These are phyloP conservation scores for Hystrix brachyura DNA, from an alignment of 2,113 vertebrate species.

Conservation along the genomic window DNA sequence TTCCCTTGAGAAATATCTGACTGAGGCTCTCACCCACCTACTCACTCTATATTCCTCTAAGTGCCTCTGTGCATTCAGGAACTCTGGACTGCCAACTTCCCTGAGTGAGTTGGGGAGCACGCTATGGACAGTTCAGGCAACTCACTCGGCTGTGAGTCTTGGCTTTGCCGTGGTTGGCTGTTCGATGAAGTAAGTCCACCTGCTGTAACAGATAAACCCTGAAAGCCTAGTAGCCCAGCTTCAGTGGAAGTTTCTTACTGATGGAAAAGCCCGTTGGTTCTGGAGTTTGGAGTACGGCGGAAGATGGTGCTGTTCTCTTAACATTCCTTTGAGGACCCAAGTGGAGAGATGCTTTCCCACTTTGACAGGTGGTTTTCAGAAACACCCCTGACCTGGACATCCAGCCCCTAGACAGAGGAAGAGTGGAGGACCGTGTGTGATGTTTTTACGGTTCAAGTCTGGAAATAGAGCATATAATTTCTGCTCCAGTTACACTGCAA, in stretches of 20 bases:
- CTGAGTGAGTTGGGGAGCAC: neutral
- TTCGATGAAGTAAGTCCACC: conserved; percentile 24
- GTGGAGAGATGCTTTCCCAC: neutral
- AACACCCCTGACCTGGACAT: neutral
- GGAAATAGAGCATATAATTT: conserved; percentile 21
- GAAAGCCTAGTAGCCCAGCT: neutral
- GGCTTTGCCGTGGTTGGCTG: neutral
- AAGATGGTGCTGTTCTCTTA: neutral
- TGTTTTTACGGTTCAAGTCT: neutral
- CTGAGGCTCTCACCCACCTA: neutral
- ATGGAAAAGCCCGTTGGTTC: neutral
- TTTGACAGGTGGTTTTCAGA: conserved; percentile 1
- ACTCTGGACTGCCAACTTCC: neutral
- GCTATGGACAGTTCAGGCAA: neutral
- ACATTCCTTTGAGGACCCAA: neutral
- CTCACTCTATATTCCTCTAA: neutral
- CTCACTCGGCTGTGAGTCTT: neutral
- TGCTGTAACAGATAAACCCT: conserved; percentile 52
- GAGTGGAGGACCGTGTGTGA: neutral
- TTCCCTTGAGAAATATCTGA: conserved; percentile 62
- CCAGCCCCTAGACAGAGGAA: neutral
- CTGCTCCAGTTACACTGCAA: neutral
- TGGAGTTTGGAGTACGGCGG: neutral
- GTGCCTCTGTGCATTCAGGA: neutral
- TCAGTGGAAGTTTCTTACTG: conserved; percentile 38